Percentiles rank a stretch among this genome's conserved stretches.
Conservation (phyloP, 2,113 vertebrate genomes). For the Nerophis lumbriciformis region DNA sequence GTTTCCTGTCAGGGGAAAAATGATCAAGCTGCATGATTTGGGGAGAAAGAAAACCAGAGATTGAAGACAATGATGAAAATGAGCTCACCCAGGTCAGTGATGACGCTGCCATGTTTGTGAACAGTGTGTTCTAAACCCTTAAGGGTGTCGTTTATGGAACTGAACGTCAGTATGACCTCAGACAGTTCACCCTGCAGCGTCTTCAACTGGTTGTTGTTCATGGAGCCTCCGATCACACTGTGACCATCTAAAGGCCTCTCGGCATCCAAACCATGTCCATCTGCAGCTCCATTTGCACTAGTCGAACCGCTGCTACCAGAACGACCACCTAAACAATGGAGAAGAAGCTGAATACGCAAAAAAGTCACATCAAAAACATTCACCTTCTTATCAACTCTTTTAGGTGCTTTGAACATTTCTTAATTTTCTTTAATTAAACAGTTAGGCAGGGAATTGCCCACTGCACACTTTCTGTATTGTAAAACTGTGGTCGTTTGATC, state of each 20-base stretch:
- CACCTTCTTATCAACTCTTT: too few species aligned
- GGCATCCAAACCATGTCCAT: conserved; percentile 40
- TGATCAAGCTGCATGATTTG: not conserved
- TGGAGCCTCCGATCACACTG: conserved; percentile 76
- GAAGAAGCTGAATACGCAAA: not conserved
- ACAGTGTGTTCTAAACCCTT: conserved; percentile 79
- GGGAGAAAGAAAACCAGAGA: too few species aligned
- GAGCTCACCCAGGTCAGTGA: conserved; percentile 72
- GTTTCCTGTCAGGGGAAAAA: conserved; percentile 47
- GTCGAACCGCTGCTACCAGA: conserved; percentile 6
- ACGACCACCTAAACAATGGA: conserved; percentile 13
- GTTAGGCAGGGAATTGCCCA: too few species aligned
- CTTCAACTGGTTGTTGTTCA: conserved; percentile 73
- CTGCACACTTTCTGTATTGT: too few species aligned
- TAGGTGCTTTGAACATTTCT: too few species aligned
- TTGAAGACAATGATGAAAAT: not conserved
- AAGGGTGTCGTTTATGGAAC: conserved; percentile 83
- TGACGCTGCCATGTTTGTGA: conserved; percentile 81
- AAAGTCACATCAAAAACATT: not conserved
- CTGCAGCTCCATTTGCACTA: conserved; percentile 12
- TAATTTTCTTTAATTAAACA: too few species aligned
- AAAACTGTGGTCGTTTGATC: too few species aligned
- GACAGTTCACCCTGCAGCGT: conserved; percentile 80
- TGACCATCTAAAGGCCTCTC: conserved; percentile 82
- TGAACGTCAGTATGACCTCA: conserved; percentile 78